Conservation (phyloP, 2,888 invertebrate genomes). For the Rhagium mordax region DNA sequence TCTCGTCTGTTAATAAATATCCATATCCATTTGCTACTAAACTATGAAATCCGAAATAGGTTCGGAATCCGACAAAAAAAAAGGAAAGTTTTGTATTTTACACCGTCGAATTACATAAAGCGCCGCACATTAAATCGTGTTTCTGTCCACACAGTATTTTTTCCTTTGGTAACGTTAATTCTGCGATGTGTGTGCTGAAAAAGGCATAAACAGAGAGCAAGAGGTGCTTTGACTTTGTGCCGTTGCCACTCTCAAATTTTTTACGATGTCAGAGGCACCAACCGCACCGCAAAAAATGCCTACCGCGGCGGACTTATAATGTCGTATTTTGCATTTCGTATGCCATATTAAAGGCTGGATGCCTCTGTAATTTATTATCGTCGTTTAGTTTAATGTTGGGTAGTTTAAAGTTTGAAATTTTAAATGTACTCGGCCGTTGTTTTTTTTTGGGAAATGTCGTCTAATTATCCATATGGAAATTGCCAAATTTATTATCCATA, state of each 20-base stretch:
- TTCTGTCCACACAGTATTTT: conserved; percentile 1
- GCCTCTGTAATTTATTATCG: conserved; percentile 47
- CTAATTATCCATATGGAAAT: neutral
- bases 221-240: neutral
- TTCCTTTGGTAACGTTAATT: conserved; percentile 15
- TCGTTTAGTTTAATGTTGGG: conserved; percentile 41
- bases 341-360: conserved; percentile 47
- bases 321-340: conserved; percentile 46
- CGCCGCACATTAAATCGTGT: neutral
- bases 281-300: conserved; percentile 45
- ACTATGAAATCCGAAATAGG: neutral
- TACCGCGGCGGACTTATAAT: conserved; percentile 42
- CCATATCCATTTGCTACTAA: neutral
- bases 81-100: neutral
- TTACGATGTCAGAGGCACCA: conserved; percentile 32
- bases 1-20: too few relatives aligned
- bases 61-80: neutral
- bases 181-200: conserved; percentile 14
- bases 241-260: conserved; percentile 38
- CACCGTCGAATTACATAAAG: neutral
- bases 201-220: conserved; percentile 4
- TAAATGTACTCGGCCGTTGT: conserved; percentile 21
- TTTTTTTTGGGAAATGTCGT: neutral
- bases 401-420: conserved; percentile 41
- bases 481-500: neutral